Conservation (phyloP, 92 coral and sea anemone species). For the Umimayanthus kanabou region DNA sequence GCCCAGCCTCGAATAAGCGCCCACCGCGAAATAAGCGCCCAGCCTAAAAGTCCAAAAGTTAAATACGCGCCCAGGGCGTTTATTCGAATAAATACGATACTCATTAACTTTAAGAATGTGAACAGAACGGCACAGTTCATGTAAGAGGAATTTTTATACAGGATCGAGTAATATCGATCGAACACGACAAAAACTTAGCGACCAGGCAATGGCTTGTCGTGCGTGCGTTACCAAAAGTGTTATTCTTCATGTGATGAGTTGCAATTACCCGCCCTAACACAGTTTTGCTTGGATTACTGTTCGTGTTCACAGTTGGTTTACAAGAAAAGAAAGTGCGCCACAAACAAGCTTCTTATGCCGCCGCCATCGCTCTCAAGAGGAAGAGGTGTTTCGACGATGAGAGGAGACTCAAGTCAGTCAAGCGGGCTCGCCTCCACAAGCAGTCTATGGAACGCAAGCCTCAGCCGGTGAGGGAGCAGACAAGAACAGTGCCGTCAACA, state of each 20-base stretch:
- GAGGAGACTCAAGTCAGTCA: conserved; percentile 11
- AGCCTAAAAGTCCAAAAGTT: too few species aligned
- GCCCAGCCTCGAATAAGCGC: too few species aligned
- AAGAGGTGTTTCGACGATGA: conserved; percentile 9
- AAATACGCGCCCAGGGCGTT: too few species aligned
- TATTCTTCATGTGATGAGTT: not conserved
- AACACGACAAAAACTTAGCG: too few species aligned
- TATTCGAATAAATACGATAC: too few species aligned
- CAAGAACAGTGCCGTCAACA: too few species aligned
- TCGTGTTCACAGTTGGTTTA: conserved; percentile 12
- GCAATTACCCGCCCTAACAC: not conserved
- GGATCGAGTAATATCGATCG: too few species aligned
- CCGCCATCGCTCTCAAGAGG: conserved; percentile 2
- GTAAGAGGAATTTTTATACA: too few species aligned
- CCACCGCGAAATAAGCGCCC: too few species aligned
- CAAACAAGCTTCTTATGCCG: not conserved
- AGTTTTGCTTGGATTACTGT: not conserved
- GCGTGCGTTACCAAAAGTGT: not conserved
- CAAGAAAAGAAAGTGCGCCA: not conserved
- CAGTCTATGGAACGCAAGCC: conserved; percentile 8
- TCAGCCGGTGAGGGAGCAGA: not conserved
- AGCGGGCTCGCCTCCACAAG: conserved; percentile 29
- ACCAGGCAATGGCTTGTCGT: too few species aligned
- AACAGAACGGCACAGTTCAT: too few species aligned
- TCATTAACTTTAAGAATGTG: too few species aligned